Conservation (phyloP, 2,888 invertebrate genomes). For the Sinotaia quadrata region DNA sequence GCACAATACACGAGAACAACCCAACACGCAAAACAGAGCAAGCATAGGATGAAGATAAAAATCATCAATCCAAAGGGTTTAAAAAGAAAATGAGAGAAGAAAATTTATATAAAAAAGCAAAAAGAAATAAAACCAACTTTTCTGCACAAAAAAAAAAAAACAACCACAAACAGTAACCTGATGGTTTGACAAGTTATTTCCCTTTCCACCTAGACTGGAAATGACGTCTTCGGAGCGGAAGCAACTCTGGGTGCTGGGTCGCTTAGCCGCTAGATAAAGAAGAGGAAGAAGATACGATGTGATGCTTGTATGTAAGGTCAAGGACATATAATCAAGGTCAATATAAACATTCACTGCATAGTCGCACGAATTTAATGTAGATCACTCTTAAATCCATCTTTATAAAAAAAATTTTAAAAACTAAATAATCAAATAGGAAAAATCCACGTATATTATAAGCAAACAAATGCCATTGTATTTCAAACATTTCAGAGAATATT, state of each 20-base stretch:
- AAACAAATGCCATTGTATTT: too few species aligned
- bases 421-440: too few species aligned
- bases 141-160: slow-evolving; percentile 4
- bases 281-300: slow-evolving; percentile 1
- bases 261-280: slow-evolving; percentile 5
- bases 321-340: too few species aligned
- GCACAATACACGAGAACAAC: background rate
- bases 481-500: too few species aligned
- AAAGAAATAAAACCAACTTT: slow-evolving; percentile 4
- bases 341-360: too few species aligned
- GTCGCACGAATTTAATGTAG: too few species aligned
- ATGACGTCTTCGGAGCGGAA: slow-evolving; percentile 1
- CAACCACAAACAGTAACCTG: slow-evolving; percentile 8
- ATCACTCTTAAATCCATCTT: too few species aligned
- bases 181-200: slow-evolving; percentile 1
- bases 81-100: background rate
- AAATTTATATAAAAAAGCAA: too few species aligned
- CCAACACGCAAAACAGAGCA: slow-evolving; percentile 1
- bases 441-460: too few species aligned
- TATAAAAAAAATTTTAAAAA: too few species aligned
- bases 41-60: background rate
- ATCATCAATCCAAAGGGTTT: too few species aligned
- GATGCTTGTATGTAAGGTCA: too few species aligned
- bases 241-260: slow-evolving; percentile 1
- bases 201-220: slow-evolving; percentile 4